These are phyloP conservation scores for Eupithecia centaureata DNA, from an alignment of 2,888 invertebrate species.

Conservation along the genomic window DNA sequence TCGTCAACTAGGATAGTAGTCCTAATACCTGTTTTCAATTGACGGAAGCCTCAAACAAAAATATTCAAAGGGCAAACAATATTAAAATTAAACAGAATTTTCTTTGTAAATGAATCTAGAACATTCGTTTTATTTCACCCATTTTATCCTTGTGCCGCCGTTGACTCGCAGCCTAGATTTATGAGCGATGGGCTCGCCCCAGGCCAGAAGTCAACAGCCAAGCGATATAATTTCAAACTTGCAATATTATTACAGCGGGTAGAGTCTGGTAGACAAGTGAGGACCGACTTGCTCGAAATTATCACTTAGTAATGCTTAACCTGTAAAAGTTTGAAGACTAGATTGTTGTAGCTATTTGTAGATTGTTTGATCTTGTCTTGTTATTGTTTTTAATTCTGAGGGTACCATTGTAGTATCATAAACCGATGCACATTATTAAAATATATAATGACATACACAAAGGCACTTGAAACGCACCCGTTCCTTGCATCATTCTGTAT, in stretches of 20 bases:
- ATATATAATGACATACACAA: not conserved
- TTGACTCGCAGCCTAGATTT: constrained; percentile 28
- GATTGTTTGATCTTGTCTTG: too few species aligned
- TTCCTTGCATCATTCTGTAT: too few species aligned
- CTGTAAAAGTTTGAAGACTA: too few species aligned
- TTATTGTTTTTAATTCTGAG: not conserved
- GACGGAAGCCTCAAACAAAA: too few species aligned
- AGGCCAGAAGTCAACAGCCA: constrained; percentile 51
- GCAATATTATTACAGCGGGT: constrained; percentile 47
- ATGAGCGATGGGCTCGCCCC: constrained; percentile 61
- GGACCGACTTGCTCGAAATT: not conserved
- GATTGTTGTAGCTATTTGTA: not conserved
- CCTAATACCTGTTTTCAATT: too few species aligned
- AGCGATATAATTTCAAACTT: constrained; percentile 62
- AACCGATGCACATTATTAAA: not conserved
- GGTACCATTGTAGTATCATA: not conserved
- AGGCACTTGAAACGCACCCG: not conserved
- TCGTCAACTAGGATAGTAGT: too few species aligned
- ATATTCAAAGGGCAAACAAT: too few species aligned
- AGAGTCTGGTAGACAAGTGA: not conserved
- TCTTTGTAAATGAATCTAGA: not conserved
- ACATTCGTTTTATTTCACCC: not conserved
- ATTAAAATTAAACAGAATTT: too few species aligned
- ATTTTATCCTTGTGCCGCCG: not conserved
- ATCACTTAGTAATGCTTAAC: too few species aligned